Evolutionary conservation across 2,113 vertebrate species (phyloP).

Genomic region (Erythrocebus patas): DNA sequence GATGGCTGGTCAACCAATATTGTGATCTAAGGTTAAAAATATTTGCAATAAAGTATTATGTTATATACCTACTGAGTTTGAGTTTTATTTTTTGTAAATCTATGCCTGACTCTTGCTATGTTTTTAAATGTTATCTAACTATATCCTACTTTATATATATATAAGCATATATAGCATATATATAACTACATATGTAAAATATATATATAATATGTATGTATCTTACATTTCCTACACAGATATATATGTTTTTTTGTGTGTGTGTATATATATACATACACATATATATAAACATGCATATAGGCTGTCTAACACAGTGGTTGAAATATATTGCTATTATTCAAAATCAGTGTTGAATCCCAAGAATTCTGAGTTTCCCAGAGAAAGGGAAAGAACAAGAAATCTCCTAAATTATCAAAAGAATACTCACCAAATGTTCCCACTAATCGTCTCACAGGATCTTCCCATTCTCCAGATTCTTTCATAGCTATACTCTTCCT

Average conservation of each 20-base stretch:
- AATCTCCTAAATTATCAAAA: not conserved
- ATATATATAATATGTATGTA: too few species aligned
- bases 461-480: not conserved
- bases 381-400: not conserved
- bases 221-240: too few species aligned
- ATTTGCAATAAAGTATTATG: not conserved
- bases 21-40: not conserved
- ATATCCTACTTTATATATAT: too few species aligned
- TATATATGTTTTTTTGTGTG: too few species aligned
- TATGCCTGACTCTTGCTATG: not conserved
- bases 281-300: not conserved
- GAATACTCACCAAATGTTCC: not conserved
- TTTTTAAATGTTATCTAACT: not conserved
- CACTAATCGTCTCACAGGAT: not conserved
- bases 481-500: not conserved
- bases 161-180: too few species aligned
- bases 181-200: too few species aligned
- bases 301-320: not conserved
- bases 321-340: not conserved
- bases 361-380: not conserved
- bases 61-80: not conserved
- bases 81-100: not conserved
- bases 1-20: not conserved
- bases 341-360: not conserved
- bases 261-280: accelerated